Evolutionary conservation across 2,797 vertebrate genomes (phyloP).

Genomic region (Myotis pilosus): DNA sequence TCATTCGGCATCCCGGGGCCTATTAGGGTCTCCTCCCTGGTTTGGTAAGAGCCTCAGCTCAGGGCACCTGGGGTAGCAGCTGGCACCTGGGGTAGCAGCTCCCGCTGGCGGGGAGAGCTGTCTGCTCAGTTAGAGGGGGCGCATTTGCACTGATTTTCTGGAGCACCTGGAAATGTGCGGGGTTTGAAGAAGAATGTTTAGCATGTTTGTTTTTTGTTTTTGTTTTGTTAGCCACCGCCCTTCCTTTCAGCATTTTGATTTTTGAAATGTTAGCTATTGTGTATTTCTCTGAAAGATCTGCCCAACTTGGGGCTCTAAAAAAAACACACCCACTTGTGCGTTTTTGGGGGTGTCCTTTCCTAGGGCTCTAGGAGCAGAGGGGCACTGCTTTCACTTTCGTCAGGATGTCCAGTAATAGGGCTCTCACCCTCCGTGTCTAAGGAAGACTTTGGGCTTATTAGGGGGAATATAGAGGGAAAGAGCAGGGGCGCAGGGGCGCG

Average conservation of each 20-base stretch:
- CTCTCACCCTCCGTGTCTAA: constrained; percentile 35
- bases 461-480: background rate
- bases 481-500: too few relatives aligned
- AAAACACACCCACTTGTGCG: background rate
- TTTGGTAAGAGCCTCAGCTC: background rate
- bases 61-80: background rate
- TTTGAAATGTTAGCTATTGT: background rate
- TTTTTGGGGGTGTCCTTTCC: background rate
- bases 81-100: background rate
- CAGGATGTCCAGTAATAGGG: constrained; percentile 43
- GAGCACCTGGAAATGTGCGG: constrained; percentile 27
- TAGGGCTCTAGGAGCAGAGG: constrained; percentile 39
- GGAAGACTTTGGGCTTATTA: constrained; percentile 58
- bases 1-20: background rate
- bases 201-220: background rate
- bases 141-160: background rate
- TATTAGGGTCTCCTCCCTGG: background rate
- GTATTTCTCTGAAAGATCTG: constrained; percentile 32
- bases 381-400: constrained; percentile 39
- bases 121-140: background rate
- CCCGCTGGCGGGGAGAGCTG: background rate
- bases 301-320: background rate
- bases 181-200: constrained; percentile 19
- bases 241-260: constrained; percentile 36
- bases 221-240: background rate